Evolutionary conservation across 2,797 vertebrate genomes (phyloP).

Genomic region (Falco naumanni): DNA sequence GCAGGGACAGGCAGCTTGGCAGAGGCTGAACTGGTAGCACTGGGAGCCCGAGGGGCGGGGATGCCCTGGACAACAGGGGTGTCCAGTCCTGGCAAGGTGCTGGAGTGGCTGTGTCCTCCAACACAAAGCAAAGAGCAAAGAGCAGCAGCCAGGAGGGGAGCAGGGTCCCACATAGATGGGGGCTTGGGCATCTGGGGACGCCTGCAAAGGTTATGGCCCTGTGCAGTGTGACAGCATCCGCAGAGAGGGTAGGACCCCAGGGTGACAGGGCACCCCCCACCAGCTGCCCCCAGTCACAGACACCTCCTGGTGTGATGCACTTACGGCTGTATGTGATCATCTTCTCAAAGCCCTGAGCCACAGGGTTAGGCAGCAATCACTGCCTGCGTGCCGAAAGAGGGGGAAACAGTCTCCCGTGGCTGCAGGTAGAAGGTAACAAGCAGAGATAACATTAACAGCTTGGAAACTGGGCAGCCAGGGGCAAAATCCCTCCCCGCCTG

Average conservation of each 20-base stretch:
- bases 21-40: background rate
- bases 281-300: background rate
- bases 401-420: accelerated
- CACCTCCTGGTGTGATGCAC: accelerated
- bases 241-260: background rate
- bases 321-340: accelerated
- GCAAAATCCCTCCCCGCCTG: background rate
- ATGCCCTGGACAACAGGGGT: background rate
- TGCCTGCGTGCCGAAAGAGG: background rate
- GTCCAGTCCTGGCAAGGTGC: background rate
- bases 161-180: background rate
- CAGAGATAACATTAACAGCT: background rate
- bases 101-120: accelerated
- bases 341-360: background rate
- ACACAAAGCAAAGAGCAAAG: background rate
- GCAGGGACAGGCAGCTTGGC: background rate
- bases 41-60: background rate
- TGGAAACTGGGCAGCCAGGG: background rate
- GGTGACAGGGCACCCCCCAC: background rate
- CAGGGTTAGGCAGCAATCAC: accelerated
- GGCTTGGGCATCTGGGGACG: background rate
- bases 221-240: background rate
- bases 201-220: background rate
- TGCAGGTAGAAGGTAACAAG: background rate
- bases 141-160: background rate